Percentiles rank a stretch among this genome's conserved stretches.
Evolutionary conservation across 1,140 invertebrate species (phyloP).

Genomic region (Sycophaga agraensis): DNA sequence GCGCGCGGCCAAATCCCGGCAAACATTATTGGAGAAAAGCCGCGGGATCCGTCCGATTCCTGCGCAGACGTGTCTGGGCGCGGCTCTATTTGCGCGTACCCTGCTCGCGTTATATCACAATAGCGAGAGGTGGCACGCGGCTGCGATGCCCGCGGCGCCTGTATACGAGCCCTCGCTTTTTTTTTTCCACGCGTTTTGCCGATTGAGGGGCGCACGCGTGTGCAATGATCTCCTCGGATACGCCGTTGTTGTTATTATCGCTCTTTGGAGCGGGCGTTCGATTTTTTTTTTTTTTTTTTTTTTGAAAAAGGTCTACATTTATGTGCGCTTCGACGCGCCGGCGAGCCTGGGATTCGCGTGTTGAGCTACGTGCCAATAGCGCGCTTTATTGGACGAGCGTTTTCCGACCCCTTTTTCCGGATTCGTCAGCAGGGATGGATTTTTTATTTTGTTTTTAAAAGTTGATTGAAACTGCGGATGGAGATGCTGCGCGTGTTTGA

Average conservation of each 20-base stretch:
- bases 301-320: too few species aligned
- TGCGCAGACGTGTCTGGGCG: too few species aligned
- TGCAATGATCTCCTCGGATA: not conserved
- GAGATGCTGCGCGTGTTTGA: not conserved
- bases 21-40: slow-evolving; percentile 22
- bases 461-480: not conserved
- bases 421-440: not conserved
- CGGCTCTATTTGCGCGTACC: not conserved
- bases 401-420: not conserved
- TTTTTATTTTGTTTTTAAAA: not conserved
- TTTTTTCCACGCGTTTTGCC: too few species aligned
- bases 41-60: not conserved
- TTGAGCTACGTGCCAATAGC: not conserved
- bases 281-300: slow-evolving; percentile 3
- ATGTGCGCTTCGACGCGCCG: too few species aligned
- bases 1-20: not conserved
- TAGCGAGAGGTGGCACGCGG: not conserved
- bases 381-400: not conserved
- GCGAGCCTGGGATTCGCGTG: not conserved
- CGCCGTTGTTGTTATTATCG: not conserved
- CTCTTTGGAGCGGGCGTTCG: not conserved
- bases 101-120: too few species aligned
- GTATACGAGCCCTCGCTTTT: not conserved
- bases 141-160: not conserved
- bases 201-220: not conserved